Conservation (phyloP, 2,797 vertebrate species). For the Eulemur albifrons region DNA sequence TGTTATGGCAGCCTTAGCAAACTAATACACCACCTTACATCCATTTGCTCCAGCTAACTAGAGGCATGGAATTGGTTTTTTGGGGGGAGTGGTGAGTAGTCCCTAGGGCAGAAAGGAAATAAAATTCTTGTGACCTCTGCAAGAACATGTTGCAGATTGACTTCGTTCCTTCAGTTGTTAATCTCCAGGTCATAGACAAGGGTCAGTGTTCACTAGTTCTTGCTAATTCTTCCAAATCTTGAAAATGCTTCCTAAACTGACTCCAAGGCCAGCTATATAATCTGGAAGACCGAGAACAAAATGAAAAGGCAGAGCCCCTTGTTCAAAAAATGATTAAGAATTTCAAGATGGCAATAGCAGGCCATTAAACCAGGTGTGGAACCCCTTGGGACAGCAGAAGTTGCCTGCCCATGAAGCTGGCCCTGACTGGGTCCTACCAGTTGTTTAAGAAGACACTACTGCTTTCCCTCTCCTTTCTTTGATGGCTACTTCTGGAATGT, state of each 20-base stretch:
- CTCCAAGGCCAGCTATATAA: neutral
- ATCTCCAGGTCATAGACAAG: neutral
- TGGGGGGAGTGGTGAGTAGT: too few relatives aligned
- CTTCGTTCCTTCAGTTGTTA: neutral
- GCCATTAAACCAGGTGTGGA: neutral
- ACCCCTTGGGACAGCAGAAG: too few relatives aligned
- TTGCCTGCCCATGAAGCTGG: rapidly evolving
- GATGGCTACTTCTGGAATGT: neutral
- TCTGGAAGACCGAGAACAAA: neutral
- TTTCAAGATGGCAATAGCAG: neutral
- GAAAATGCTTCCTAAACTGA: neutral
- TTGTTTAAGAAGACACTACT: neutral
- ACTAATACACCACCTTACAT: neutral
- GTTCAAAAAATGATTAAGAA: neutral
- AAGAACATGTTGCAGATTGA: neutral
- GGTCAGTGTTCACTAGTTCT: neutral
- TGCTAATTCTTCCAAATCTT: neutral
- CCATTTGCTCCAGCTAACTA: neutral
- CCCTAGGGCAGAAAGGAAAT: neutral
- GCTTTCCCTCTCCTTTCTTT: neutral
- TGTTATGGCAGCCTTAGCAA: neutral
- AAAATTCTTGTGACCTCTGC: neutral
- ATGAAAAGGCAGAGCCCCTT: neutral
- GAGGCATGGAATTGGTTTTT: neutral
- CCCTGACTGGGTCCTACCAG: neutral